Base-by-base conservation (phyloP, 2,113 vertebrate genomes). In the Myotis yumanensis region DNA sequence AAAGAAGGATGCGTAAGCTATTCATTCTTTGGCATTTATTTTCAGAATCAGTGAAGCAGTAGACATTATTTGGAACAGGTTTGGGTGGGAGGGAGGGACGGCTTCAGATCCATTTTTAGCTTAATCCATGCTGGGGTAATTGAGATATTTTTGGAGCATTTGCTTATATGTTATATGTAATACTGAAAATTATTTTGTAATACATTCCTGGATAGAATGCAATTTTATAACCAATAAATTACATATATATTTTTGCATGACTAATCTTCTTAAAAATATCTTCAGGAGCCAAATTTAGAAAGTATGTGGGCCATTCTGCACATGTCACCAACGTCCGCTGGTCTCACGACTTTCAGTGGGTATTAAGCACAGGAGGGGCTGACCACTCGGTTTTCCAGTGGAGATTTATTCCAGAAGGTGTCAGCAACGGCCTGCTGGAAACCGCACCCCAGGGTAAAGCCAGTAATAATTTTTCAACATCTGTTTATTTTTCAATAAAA, bases 321-420 rank as follows among this genome's bases (percentile, higher is more conserved):
- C 99, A 99, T 23, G 99, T 99, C 95, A 99, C 99, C 4, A 99
- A 99, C 0, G 99, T 99, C 9, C 99, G 98, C 84, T 99, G 99
- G 99, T 99, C 99, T 89, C 98, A 99, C 66, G 99, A 99, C 95
- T 99, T 99, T 94, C 99, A 99, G 96, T 99, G 99, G 99, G 98
- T 99, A 16, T 64, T 99, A 90, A 99, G 99, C 98, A 99, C 99
- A 0, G 99, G 99, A 4, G 99, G 99, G 4, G 99, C 99, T 0
- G 99, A 99, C 97, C 99, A 99, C 84, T 99, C 99, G 0, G 98
- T 99, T 59, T 99, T 99, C 98, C 99, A 99, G 98, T 99, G 99
- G 99, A 98, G 99, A 69, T 99, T 99, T 97, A 98, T 99, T 90
- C 99, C 99, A 1, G 99, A 99, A 96, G 99, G 99, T 3, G 97